phyloP scores from a whole-genome alignment of 2,888 invertebrate genomes.

The Nephrotoma guestfalica region DNA sequence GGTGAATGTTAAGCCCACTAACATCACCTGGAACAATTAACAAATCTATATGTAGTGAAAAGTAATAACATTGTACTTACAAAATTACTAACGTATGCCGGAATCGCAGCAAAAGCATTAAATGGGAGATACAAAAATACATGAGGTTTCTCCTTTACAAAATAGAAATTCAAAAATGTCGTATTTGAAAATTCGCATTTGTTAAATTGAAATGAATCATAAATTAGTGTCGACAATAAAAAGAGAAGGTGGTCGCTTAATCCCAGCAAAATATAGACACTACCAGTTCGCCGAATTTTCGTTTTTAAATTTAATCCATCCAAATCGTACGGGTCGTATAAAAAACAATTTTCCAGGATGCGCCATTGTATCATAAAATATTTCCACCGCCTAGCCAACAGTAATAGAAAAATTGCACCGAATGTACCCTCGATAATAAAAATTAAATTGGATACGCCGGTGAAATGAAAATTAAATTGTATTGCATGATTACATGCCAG shows the following conservation, averaged over 20 bases:
- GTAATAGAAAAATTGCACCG: not conserved
- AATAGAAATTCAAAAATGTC: slow-evolving; percentile 24
- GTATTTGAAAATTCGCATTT: slow-evolving; percentile 23
- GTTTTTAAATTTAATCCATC: not conserved
- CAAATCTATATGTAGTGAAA: not conserved
- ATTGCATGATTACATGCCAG: not conserved
- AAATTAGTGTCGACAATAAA: slow-evolving; percentile 20
- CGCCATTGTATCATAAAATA: not conserved
- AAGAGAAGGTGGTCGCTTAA: slow-evolving; percentile 19
- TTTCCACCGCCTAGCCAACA: not conserved
- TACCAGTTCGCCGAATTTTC: not conserved
- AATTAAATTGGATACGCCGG: not conserved
- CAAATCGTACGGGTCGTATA: not conserved
- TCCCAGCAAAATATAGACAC: not conserved
- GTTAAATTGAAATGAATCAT: slow-evolving; percentile 21
- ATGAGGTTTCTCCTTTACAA: slow-evolving; percentile 21
- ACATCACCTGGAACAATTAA: slow-evolving; percentile 11
- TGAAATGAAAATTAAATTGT: not conserved
- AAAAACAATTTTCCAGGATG: not conserved
- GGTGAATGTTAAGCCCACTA: slow-evolving; percentile 40
- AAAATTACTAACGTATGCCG: not conserved
- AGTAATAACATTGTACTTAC: not conserved
- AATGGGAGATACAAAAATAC: slow-evolving; percentile 21
- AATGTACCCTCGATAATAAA: not conserved
- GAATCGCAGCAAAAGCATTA: not conserved